A percentile compares a stretch with the other conserved stretches of the same genome.
phyloP scores from a whole-genome alignment of 2,888 invertebrate species.

The Diachrysia chrysitis region DNA sequence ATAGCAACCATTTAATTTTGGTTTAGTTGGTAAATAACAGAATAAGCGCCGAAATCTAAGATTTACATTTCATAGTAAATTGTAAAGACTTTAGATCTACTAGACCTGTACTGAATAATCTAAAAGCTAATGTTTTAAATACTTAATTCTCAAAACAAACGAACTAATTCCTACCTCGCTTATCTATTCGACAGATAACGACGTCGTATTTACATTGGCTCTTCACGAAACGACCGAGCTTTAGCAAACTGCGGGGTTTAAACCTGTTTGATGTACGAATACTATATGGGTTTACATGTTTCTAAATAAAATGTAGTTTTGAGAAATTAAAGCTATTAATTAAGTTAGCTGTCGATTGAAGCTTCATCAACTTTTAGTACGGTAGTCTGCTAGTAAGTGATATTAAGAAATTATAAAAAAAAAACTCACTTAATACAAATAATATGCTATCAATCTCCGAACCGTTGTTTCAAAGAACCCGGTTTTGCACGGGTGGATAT shows the following conservation, averaged over 20 bases:
- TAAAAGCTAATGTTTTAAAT: not conserved
- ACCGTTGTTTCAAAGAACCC: too few relatives aligned
- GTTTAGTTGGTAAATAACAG: not conserved
- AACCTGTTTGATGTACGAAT: constrained; percentile 12
- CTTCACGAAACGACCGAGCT: constrained; percentile 21
- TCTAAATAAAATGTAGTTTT: constrained; percentile 19
- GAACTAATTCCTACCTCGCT: constrained; percentile 10
- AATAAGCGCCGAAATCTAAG: not conserved
- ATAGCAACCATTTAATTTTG: too few relatives aligned
- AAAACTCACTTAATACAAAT: too few relatives aligned
- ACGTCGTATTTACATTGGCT: constrained; percentile 29
- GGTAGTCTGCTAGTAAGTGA: not conserved
- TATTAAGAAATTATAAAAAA: too few relatives aligned
- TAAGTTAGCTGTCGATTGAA: constrained; percentile 19
- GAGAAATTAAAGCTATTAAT: constrained; percentile 39
- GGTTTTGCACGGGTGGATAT: too few relatives aligned
- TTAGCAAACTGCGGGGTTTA: constrained; percentile 15
- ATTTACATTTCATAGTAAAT: not conserved
- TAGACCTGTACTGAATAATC: not conserved
- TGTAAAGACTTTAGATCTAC: not conserved
- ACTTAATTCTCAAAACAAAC: constrained; percentile 10
- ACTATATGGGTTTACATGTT: constrained; percentile 23
- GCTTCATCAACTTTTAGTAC: not conserved
- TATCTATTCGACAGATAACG: constrained; percentile 18
- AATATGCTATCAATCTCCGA: too few relatives aligned